A percentile compares a stretch with the other conserved stretches of the same genome.
phyloP scores from a whole-genome alignment of 2,113 vertebrate genomes.

The Cariama cristata region DNA sequence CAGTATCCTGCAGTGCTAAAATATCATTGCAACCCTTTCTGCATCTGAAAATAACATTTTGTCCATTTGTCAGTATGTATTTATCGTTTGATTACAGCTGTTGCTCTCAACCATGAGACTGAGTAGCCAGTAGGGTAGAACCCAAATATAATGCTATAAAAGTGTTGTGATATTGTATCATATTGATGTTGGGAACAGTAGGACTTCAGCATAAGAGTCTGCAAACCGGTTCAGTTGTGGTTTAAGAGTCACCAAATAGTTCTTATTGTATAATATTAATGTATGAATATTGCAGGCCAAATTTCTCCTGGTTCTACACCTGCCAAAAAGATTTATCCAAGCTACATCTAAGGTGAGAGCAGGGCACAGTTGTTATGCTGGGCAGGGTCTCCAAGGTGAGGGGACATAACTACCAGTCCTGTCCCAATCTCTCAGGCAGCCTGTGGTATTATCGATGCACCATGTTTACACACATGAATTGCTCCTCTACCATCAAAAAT shows the following conservation, averaged over 20 bases:
- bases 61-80: not conserved
- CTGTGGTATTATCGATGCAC: not conserved
- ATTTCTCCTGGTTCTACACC: not conserved
- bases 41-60: not conserved
- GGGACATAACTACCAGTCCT: not conserved
- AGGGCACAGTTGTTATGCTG: not conserved
- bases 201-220: not conserved
- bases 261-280: not conserved
- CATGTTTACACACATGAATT: accelerated
- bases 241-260: not conserved
- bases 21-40: not conserved
- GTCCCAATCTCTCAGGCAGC: not conserved
- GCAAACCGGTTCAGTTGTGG: not conserved
- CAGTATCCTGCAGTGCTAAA: not conserved
- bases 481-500: not conserved
- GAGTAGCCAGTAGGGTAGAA: not conserved
- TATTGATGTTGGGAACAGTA: not conserved
- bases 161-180: not conserved
- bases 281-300: not conserved
- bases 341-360: not conserved
- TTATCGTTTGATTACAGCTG: not conserved
- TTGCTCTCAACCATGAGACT: not conserved
- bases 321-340: not conserved
- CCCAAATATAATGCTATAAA: not conserved
- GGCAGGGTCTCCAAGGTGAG: not conserved